phyloP scores from a whole-genome alignment of 2,113 vertebrate genomes.

The Eira barbara region DNA sequence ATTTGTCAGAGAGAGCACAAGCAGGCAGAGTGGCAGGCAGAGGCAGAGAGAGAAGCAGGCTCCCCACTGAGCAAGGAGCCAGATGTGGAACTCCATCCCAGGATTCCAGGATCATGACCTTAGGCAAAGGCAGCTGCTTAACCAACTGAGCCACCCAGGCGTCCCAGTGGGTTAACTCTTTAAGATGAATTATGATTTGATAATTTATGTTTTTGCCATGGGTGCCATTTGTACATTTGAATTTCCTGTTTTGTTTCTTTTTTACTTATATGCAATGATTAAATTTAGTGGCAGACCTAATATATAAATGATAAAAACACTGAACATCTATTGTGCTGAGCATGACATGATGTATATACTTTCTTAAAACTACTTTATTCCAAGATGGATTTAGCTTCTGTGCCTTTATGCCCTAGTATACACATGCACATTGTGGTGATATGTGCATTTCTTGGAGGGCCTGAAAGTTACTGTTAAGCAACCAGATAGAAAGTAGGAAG shows the following conservation, averaged over 20 bases:
- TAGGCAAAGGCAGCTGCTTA: too few species aligned
- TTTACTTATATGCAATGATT: not conserved
- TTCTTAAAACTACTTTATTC: not conserved
- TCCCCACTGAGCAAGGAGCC: too few species aligned
- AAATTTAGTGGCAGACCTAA: not conserved
- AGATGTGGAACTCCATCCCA: too few species aligned
- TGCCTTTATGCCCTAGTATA: not conserved
- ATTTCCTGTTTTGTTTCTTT: not conserved
- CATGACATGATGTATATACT: not conserved
- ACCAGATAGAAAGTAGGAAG: not conserved
- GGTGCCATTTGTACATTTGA: not conserved
- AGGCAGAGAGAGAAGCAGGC: too few species aligned
- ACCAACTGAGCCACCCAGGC: too few species aligned
- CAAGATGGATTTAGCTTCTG: not conserved
- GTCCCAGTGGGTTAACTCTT: not conserved
- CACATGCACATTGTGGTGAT: not conserved
- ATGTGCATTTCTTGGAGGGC: not conserved
- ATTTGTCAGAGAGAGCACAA: too few species aligned
- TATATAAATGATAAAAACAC: not conserved
- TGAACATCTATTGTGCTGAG: not conserved
- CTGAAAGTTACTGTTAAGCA: not conserved
- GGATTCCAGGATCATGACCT: too few species aligned
- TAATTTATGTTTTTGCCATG: not conserved
- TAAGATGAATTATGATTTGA: slow-evolving; percentile 5
- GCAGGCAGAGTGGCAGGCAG: too few species aligned